These are phyloP conservation scores for Thera britannica DNA, from an alignment of 2,888 invertebrate species.

Conservation along the genomic window DNA sequence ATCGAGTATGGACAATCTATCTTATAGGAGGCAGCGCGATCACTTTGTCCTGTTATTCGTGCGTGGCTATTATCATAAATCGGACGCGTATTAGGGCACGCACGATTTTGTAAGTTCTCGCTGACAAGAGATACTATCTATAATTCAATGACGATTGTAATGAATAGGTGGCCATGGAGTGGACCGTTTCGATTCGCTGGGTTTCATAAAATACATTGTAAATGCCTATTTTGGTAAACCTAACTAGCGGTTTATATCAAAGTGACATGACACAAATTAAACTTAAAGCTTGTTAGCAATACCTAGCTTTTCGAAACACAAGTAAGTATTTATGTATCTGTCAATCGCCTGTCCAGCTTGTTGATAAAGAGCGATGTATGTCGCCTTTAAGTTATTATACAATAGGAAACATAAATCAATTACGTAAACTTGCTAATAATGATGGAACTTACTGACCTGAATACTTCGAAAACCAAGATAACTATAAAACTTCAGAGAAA, in stretches of 20 bases:
- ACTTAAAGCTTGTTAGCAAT: conserved; percentile 43
- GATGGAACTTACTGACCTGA: conserved; percentile 37
- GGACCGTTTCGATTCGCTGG: conserved; percentile 50
- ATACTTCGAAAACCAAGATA: conserved; percentile 14
- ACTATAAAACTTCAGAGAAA: conserved; percentile 5
- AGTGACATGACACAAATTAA: conserved; percentile 43
- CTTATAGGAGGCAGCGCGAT: conserved; percentile 33
- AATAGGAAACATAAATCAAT: conserved; percentile 26
- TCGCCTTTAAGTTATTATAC: conserved; percentile 23
- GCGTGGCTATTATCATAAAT: conserved; percentile 45
- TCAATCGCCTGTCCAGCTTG: conserved; percentile 28
- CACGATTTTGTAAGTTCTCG: conserved; percentile 55
- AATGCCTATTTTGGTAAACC: conserved; percentile 39
- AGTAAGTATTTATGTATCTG: conserved; percentile 37
- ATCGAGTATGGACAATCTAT: conserved; percentile 38
- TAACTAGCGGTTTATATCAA: conserved; percentile 42
- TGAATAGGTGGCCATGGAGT: conserved; percentile 58
- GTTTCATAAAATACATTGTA: conserved; percentile 33
- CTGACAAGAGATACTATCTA: conserved; percentile 51
- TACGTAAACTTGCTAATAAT: conserved; percentile 16
- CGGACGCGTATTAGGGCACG: conserved; percentile 42
- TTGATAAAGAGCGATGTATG: conserved; percentile 31
- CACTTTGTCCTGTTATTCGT: conserved; percentile 41
- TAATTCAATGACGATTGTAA: conserved; percentile 59
- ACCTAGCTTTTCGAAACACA: conserved; percentile 37